Conservation (phyloP, 2,113 vertebrate species). For the Daboia siamensis region DNA sequence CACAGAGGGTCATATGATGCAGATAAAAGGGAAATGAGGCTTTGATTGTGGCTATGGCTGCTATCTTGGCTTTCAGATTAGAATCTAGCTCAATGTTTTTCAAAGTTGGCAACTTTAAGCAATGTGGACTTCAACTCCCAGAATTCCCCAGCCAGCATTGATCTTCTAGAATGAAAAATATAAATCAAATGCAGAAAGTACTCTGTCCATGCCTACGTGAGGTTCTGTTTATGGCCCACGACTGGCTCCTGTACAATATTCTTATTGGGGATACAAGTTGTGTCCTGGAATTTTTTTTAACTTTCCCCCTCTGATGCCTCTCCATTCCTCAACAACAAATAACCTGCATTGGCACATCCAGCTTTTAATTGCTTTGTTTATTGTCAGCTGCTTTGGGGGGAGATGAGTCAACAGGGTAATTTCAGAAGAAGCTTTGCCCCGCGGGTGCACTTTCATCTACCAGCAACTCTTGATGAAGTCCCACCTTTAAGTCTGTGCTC, state of each 20-base stretch:
- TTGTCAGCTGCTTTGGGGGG: slow-evolving; percentile 38
- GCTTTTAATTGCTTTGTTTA: slow-evolving; percentile 37
- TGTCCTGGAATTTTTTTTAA: background rate
- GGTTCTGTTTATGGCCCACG: background rate
- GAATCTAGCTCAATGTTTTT: accelerated
- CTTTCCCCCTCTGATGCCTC: too few relatives aligned
- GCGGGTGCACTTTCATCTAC: slow-evolving; percentile 45
- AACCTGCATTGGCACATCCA: slow-evolving; percentile 8
- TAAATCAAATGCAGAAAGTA: background rate
- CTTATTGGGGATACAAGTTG: background rate
- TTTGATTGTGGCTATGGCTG: background rate
- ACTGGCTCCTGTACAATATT: background rate
- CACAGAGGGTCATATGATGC: background rate
- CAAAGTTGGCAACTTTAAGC: background rate
- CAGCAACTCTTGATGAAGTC: slow-evolving; percentile 21
- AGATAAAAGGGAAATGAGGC: background rate
- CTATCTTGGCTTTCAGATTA: background rate
- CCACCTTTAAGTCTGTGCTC: slow-evolving; percentile 5
- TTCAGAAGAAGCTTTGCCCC: slow-evolving; percentile 41
- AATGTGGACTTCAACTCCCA: background rate
- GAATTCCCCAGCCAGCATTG: background rate
- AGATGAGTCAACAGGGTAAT: slow-evolving; percentile 46
- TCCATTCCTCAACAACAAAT: background rate
- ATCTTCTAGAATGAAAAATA: background rate
- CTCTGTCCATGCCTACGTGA: background rate